Evolutionary conservation across 2,113 vertebrate species (phyloP).

Genomic region (Anolis carolinensis): DNA sequence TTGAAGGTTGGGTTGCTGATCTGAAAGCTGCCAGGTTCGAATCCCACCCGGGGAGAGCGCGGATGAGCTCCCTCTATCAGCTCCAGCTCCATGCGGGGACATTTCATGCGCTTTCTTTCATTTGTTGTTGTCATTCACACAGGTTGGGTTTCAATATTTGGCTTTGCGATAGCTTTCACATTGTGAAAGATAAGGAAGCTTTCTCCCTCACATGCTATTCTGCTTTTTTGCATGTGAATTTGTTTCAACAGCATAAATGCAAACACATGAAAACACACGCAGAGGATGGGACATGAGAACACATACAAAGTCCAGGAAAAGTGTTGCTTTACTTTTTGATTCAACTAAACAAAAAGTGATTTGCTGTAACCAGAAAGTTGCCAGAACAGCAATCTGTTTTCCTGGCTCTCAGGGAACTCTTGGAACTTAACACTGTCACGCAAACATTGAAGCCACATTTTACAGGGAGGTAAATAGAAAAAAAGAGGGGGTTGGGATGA

Average conservation of each 20-base stretch:
- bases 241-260: neutral
- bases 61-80: too few relatives aligned
- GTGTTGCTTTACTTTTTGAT: neutral
- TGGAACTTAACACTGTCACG: neutral
- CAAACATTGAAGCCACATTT: neutral
- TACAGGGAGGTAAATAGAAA: neutral
- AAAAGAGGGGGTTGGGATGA: too few relatives aligned
- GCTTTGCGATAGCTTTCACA: neutral
- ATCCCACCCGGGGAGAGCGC: too few relatives aligned
- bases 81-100: too few relatives aligned
- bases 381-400: neutral
- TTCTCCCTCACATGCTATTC: neutral
- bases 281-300: too few relatives aligned
- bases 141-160: neutral
- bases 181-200: neutral
- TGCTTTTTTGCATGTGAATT: too few relatives aligned
- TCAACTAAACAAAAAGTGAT: neutral
- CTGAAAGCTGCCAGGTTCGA: too few relatives aligned
- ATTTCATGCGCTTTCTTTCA: too few relatives aligned
- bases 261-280: fast-evolving
- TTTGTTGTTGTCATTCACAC: neutral
- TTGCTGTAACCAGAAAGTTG: neutral
- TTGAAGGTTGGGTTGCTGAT: too few relatives aligned
- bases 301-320: neutral
- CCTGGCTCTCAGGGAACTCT: neutral